phyloP scores from a whole-genome alignment of 2,113 vertebrate species.

The Saguinus imperator region DNA sequence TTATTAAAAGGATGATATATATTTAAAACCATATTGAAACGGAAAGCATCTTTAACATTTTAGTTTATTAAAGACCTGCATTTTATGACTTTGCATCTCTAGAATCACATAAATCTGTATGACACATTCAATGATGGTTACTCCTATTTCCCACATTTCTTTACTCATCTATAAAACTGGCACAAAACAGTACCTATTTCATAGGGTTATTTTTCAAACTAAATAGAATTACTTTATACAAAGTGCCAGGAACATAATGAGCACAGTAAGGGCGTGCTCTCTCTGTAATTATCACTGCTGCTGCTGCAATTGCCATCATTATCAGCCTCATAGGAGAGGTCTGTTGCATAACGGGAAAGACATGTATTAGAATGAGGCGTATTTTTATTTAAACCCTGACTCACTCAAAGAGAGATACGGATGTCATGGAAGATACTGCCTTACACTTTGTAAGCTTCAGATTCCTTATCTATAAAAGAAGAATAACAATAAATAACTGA shows the following conservation, averaged over 20 bases:
- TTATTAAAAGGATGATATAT: background rate
- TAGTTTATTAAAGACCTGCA: background rate
- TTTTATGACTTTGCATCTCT: background rate
- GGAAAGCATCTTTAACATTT: background rate
- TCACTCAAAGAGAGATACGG: background rate
- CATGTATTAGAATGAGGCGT: background rate
- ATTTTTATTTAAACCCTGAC: background rate
- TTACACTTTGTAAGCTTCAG: background rate
- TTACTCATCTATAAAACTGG: background rate
- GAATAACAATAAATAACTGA: background rate
- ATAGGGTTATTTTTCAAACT: background rate
- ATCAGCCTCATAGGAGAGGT: background rate
- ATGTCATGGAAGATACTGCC: background rate
- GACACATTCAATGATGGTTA: background rate
- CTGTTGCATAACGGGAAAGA: background rate
- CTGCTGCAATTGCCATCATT: background rate
- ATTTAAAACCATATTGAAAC: background rate
- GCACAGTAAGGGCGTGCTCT: background rate
- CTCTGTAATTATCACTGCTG: background rate
- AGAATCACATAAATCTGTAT: background rate
- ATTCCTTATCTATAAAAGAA: background rate
- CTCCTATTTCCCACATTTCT: background rate
- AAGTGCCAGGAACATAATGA: background rate
- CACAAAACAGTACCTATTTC: background rate
- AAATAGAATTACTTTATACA: background rate